Conservation (phyloP, 30 jellyfish, hydroid and myxozoan genomes). For the Euphysa ruthae region DNA sequence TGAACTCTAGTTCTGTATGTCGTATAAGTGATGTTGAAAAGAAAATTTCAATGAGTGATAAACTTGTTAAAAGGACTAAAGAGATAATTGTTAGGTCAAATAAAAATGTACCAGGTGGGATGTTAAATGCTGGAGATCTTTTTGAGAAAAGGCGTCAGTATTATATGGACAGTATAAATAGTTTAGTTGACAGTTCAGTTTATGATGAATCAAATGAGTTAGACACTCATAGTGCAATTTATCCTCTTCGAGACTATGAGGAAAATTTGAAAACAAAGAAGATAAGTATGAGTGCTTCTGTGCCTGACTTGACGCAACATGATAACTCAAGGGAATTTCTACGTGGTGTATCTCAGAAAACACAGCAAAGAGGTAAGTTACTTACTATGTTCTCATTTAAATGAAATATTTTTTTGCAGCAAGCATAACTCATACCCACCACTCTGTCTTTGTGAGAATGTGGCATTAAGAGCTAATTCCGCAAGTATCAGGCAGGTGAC, state of each 20-base stretch:
- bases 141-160: conserved; percentile 20
- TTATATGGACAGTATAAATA: conserved; percentile 5
- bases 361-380: no score
- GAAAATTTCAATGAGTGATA: conserved; percentile 32
- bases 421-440: no score
- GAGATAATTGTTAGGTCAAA: conserved; percentile 35
- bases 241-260: conserved; percentile 66
- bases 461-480: no score
- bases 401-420: no score
- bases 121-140: conserved; percentile 17
- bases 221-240: conserved; percentile 52
- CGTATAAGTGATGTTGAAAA: conserved; percentile 1
- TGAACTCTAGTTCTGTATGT: conserved; percentile 19
- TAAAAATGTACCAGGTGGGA: neutral
- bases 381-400: no score
- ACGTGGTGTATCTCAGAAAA: no score
- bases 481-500: no score
- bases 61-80: conserved; percentile 65
- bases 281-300: conserved; percentile 19
- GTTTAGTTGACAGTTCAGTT: neutral
- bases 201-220: neutral
- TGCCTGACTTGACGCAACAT: no score
- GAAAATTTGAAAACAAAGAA: neutral
- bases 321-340: no score
- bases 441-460: no score